phyloP scores from a whole-genome alignment of 2,797 vertebrate genomes.

The Halcyon leucocephala region DNA sequence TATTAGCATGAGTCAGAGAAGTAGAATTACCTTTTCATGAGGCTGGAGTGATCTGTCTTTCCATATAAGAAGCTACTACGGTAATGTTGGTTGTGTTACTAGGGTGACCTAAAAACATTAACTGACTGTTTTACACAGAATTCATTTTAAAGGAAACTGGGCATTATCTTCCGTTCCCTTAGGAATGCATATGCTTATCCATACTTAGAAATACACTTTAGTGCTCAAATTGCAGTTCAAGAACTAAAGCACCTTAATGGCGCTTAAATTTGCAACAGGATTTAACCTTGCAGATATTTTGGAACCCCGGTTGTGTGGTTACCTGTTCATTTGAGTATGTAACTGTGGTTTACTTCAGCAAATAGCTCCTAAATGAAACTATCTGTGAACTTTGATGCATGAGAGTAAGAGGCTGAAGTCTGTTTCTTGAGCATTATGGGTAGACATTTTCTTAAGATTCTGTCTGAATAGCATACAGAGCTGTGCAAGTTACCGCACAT shows the following conservation, averaged over 20 bases:
- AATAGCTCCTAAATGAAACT: neutral
- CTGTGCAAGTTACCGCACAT: neutral
- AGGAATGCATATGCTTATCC: neutral
- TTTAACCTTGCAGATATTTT: neutral
- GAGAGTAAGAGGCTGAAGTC: neutral
- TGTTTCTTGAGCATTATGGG: neutral
- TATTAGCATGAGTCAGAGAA: conserved; percentile 69
- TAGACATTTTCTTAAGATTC: neutral
- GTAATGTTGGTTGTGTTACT: conserved; percentile 52
- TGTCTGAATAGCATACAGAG: neutral
- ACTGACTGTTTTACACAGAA: conserved; percentile 17
- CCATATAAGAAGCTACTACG: conserved; percentile 47
- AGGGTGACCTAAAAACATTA: conserved; percentile 68
- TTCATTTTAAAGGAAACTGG: conserved; percentile 37
- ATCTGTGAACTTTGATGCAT: neutral
- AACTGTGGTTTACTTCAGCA: neutral
- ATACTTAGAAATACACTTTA: conserved; percentile 5
- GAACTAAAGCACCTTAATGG: neutral
- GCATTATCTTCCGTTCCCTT: conserved; percentile 27
- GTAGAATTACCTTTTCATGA: conserved; percentile 71
- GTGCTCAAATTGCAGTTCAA: neutral
- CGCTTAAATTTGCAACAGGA: neutral
- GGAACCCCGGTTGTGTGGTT: neutral
- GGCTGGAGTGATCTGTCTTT: conserved; percentile 55
- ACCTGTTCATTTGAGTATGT: neutral